Percentiles rank a stretch among this genome's conserved stretches.
Evolutionary conservation across 1,140 invertebrate species (phyloP).

Genomic region (Nomia melanderi): DNA sequence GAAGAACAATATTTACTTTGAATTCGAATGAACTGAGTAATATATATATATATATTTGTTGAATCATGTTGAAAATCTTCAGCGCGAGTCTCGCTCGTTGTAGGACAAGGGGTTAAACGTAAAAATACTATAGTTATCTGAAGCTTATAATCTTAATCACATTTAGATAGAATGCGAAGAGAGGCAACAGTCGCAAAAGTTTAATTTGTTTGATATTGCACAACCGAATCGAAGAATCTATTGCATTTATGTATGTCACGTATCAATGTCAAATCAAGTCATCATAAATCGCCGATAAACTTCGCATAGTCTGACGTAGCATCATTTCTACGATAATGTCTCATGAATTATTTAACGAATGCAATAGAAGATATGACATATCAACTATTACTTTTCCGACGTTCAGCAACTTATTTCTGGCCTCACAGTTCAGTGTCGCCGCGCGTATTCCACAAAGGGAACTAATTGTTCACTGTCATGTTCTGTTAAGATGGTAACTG

Average conservation of each 20-base stretch:
- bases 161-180: neutral
- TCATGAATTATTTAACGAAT: neutral
- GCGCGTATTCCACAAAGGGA: no score
- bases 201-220: no score
- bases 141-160: neutral
- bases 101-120: no score
- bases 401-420: neutral
- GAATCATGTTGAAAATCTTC: no score
- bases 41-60: no score
- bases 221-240: neutral
- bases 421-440: no score
- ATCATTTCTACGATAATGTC: neutral
- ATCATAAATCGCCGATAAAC: neutral
- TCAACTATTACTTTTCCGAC: neutral
- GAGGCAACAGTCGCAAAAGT: neutral
- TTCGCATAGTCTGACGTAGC: neutral
- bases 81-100: no score
- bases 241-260: neutral
- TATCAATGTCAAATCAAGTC: neutral
- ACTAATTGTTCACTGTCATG: no score
- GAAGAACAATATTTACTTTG: no score
- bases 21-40: no score
- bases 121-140: no score
- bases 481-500: no score
- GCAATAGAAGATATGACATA: neutral